Evolutionary conservation across 2,888 invertebrate species (phyloP), one percentile per base, ranked within the genome.

Genomic region (Anoncus sp.): DNA sequence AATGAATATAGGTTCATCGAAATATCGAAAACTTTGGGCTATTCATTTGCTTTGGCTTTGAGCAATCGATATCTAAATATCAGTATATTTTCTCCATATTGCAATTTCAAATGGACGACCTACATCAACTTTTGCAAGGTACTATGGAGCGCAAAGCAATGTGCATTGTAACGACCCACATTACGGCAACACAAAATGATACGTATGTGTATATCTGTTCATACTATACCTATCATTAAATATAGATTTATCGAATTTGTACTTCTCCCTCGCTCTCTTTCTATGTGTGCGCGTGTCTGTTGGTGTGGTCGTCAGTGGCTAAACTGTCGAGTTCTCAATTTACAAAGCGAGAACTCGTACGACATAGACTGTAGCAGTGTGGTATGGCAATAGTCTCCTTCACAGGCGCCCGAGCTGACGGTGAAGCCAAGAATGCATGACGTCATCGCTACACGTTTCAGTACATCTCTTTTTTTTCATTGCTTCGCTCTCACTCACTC

Each of bases 361-460:
- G 72, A 66, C 38, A n/a, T 43, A 60, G 73, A 57, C 27, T 27
- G 53, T 14, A 43, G 22, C 14, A 43, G 22, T 9, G n/a, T 43
- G 18, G 40, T 38, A 43, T 35, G 31, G 40, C 27, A 20, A 55
- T 35, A 38, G 51, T 24, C 16, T 67, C 47, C 16, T 53, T 35
- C 47, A 16, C 40, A 59, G 4, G 22, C 16, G 14, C 47, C 45
- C 1, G 27, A 24, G 77, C 67, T 70, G 80, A 75, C 75, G 53
- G 47, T 35, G 59, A 60, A 66, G 66, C 62, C 65, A 77, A 74
- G 81, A 81, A 81, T 81, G 75, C 79, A 66, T 81, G 81, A 81
- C 81, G 81, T 81, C 81, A 81, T 60, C 74, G 27, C 35, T 16
- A 51, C 43, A 45, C 73, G 22, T 27, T 66, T 40, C 40, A 40